Conservation (phyloP, 1,140 invertebrate genomes). For the Babylonia areolata region DNA sequence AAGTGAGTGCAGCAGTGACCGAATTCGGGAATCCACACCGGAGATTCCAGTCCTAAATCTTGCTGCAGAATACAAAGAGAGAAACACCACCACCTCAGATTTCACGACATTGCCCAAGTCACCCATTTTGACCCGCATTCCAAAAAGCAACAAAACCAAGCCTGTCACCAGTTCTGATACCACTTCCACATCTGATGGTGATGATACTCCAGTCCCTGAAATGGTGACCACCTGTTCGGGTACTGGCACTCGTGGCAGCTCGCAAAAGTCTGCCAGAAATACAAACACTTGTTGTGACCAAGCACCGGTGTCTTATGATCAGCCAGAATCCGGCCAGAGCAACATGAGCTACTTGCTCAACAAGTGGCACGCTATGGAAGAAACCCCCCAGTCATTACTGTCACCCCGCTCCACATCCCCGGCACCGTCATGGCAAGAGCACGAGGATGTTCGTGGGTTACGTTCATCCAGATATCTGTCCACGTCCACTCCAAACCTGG, state of each 20-base stretch:
- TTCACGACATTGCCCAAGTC: not conserved
- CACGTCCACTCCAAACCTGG: slow-evolving; percentile 6
- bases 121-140: not conserved
- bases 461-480: not conserved
- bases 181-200: not conserved
- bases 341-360: not conserved
- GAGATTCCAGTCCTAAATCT: too few species aligned
- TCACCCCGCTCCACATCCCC: not conserved
- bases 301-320: not conserved
- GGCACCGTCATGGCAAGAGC: not conserved
- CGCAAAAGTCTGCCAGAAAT: not conserved
- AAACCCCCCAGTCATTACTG: not conserved
- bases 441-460: not conserved
- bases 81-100: not conserved
- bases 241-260: not conserved
- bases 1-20: too few species aligned
- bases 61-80: not conserved
- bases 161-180: not conserved
- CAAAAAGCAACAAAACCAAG: not conserved
- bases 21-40: too few species aligned
- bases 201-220: not conserved
- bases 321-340: not conserved
- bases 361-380: slow-evolving; percentile 23
- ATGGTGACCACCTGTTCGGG: not conserved
- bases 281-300: not conserved